Evolutionary conservation across 2,797 vertebrate genomes (phyloP).

Genomic region (Halcyon badia): DNA sequence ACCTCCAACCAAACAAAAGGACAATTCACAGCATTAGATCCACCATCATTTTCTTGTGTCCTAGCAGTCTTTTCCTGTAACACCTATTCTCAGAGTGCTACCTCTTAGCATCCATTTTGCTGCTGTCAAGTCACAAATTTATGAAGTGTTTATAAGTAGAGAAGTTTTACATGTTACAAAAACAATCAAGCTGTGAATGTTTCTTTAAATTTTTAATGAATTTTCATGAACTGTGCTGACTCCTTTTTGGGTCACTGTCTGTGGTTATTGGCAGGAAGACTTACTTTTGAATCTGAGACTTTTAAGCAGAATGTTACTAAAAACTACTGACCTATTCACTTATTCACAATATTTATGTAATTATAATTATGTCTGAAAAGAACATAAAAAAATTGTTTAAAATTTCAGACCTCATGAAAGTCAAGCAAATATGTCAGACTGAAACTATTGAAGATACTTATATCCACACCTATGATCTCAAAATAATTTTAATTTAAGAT

Average conservation of each 20-base stretch:
- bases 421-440: neutral
- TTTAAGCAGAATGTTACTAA: neutral
- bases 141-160: neutral
- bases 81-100: neutral
- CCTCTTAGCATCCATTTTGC: neutral
- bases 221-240: neutral
- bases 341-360: neutral
- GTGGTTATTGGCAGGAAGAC: neutral
- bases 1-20: neutral
- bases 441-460: neutral
- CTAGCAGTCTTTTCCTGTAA: neutral
- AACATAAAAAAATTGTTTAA: neutral
- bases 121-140: neutral
- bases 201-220: neutral
- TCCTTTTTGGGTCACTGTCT: neutral
- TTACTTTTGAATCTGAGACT: neutral
- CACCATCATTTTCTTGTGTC: neutral
- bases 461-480: neutral
- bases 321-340: neutral
- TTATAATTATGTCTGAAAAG: neutral
- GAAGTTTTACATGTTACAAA: neutral
- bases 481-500: neutral
- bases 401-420: neutral
- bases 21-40: neutral
- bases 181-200: neutral